Conservation (phyloP, 2,888 invertebrate species). For the Eurytoma californica region DNA sequence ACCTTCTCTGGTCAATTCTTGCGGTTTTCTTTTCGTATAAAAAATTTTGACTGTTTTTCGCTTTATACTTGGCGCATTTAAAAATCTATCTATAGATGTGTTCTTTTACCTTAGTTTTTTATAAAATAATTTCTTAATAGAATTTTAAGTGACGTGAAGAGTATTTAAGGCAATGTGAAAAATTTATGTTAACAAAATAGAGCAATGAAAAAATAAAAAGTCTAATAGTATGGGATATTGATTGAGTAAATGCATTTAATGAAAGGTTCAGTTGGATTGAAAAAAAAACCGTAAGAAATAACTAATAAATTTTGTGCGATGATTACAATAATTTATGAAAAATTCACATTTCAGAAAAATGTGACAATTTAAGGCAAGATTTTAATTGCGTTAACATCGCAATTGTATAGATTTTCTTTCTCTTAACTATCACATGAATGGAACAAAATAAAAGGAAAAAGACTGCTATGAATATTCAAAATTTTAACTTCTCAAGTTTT, state of each 20-base stretch:
- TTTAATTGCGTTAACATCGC: too few species aligned
- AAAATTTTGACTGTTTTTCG: conserved; percentile 15
- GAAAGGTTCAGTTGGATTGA: too few species aligned
- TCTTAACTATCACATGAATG: too few species aligned
- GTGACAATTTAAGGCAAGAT: too few species aligned
- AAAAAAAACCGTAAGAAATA: too few species aligned
- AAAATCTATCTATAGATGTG: conserved; percentile 8
- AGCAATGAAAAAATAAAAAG: neutral
- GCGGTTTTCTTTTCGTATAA: conserved; percentile 7
- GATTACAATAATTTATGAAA: too few species aligned
- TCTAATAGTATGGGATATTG: neutral
- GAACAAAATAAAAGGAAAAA: too few species aligned
- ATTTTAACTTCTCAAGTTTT: too few species aligned
- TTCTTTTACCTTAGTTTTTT: neutral
- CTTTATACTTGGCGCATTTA: conserved; percentile 9
- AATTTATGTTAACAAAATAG: neutral
- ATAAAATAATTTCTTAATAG: neutral
- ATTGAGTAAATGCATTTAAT: neutral
- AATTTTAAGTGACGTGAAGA: neutral
- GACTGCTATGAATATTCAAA: too few species aligned
- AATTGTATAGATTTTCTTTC: too few species aligned
- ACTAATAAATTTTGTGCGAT: too few species aligned
- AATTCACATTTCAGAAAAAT: too few species aligned
- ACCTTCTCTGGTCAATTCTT: neutral
- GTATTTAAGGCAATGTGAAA: conserved; percentile 28